Base-by-base conservation (phyloP, 2,113 vertebrate genomes). In the Salvator merianae region DNA sequence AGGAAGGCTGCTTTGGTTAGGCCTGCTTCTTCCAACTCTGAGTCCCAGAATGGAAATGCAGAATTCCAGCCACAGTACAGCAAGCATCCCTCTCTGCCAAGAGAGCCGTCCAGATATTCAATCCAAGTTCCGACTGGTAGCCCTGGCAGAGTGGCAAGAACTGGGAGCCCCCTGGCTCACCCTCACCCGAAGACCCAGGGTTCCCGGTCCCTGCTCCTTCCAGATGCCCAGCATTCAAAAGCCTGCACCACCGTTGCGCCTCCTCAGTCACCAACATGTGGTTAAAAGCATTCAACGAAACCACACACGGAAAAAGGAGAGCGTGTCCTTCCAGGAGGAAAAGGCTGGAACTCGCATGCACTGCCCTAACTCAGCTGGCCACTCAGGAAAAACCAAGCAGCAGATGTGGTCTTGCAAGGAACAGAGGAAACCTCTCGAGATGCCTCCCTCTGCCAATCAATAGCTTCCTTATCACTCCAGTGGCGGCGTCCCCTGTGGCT, bases 301-400 rank as follows among this genome's bases (percentile, higher is more conserved):
- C 38, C 55, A 55, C 85, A 70, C 0, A 47, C 13, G 32, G 86
- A 53, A 84, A 50, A n/a, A 0, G 36, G 73, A 83, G 74, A 85
- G 87, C 0, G 0, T 81, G 62, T 7, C 0, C 77, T 63, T 66
- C 80, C 1, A 32, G 16, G 2, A 28, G 85, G 26, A 24, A 76
- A 79, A 84, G 85, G 3, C 88, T 85, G 84, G 81, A 89, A 89
- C 88, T 24, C 18, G 86, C 91, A 89, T 74, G 89, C 92, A 92
- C 87, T 70, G 22, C 76, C 77, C 0, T 92, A 90, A 90, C 85
- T 93, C 91, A 93, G 90, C 84, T 63, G 34, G 1, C 84, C 77
- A 83, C 77, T 12, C 84, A 43, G 20, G 84, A 1, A 80, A 62
- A 36, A 50, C 5, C 36, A 6, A 47, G 13, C 83, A 43, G 43